These are phyloP conservation scores for Muscina levida DNA, from an alignment of 2,888 invertebrate genomes.

Conservation along the genomic window DNA sequence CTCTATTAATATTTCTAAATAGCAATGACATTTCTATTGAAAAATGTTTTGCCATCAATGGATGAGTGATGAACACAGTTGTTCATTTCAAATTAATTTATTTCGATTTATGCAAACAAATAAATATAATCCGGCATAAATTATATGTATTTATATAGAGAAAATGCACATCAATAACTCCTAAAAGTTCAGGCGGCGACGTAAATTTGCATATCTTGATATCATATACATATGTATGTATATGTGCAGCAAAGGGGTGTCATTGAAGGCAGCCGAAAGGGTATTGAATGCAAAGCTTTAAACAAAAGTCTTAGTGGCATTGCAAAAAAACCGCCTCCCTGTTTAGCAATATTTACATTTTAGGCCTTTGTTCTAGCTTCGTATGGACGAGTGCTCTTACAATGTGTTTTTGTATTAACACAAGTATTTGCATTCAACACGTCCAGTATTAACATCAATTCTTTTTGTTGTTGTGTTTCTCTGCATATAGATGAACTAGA, in stretches of 20 bases:
- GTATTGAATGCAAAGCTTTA: conserved; percentile 4
- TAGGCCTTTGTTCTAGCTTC: no score
- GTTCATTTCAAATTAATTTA: conserved; percentile 18
- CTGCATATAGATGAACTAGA: neutral
- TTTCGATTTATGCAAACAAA: conserved; percentile 24
- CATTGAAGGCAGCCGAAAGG: no score
- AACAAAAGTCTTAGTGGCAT: conserved; percentile 5
- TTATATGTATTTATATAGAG: conserved; percentile 8
- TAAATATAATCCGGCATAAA: conserved; percentile 15
- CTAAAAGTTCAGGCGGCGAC: neutral
- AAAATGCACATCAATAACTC: neutral
- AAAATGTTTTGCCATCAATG: conserved; percentile 10
- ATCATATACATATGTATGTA: no score
- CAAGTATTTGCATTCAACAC: conserved; percentile 41
- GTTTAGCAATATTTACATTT: no score
- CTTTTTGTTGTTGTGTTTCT: neutral
- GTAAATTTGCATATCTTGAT: conserved; percentile 23
- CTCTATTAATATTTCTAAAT: neutral
- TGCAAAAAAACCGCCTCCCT: neutral
- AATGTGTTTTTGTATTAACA: no score
- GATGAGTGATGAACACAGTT: neutral
- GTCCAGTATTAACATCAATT: conserved; percentile 34
- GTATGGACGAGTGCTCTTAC: no score
- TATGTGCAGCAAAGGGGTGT: no score
- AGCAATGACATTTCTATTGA: conserved; percentile 33